Conservation (phyloP, 2,888 invertebrate genomes). For the Halictus ligatus region DNA sequence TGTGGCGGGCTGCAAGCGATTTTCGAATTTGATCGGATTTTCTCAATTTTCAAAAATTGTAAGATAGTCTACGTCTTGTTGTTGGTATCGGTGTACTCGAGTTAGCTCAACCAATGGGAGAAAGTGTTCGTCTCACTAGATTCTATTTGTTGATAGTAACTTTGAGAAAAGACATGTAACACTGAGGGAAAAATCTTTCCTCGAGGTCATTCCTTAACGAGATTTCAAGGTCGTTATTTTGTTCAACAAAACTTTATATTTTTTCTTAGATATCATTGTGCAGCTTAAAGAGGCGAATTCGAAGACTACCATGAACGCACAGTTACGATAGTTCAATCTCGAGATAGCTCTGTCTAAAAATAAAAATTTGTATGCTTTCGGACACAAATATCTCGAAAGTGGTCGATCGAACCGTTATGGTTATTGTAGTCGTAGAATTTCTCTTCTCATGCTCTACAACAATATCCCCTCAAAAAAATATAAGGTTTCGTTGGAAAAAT, state of each 20-base stretch:
- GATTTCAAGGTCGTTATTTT: neutral
- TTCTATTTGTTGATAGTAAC: neutral
- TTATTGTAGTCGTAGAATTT: too few relatives aligned
- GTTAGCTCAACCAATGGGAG: neutral
- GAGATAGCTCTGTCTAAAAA: too few relatives aligned
- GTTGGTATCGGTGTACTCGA: neutral
- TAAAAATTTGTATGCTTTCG: too few relatives aligned
- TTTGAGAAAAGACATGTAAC: neutral
- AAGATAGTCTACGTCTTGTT: neutral
- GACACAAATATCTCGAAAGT: too few relatives aligned
- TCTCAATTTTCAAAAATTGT: neutral
- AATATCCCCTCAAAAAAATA: too few relatives aligned
- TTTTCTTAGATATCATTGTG: too few relatives aligned
- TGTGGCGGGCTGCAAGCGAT: constrained; percentile 63
- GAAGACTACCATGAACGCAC: too few relatives aligned
- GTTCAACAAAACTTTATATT: neutral
- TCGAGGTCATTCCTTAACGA: neutral
- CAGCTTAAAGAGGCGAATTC: too few relatives aligned
- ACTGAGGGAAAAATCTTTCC: neutral
- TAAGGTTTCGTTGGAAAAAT: too few relatives aligned
- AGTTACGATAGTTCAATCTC: too few relatives aligned
- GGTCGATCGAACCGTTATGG: too few relatives aligned
- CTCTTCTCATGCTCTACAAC: too few relatives aligned
- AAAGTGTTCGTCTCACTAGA: neutral
- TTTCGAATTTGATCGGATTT: constrained; percentile 1